phyloP scores from a whole-genome alignment of 2,888 invertebrate genomes.

The Perizoma flavofasciatum region DNA sequence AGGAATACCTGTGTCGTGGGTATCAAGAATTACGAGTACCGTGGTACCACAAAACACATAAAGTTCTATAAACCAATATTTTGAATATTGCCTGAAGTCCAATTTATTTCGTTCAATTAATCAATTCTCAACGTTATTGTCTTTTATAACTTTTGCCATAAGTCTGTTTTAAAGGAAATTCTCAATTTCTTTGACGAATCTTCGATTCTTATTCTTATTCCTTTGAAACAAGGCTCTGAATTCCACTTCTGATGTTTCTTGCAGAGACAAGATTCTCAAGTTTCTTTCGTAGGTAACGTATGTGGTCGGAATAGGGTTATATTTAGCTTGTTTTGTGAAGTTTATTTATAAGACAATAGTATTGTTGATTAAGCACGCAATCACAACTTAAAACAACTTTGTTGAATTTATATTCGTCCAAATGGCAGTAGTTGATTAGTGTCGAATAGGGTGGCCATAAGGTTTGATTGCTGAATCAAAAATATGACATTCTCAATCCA shows the following conservation, averaged over 20 bases:
- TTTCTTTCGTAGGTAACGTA: neutral
- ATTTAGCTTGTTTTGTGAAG: conserved; percentile 1
- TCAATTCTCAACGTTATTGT: conserved; percentile 14
- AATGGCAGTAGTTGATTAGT: conserved; percentile 70
- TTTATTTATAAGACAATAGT: conserved; percentile 41
- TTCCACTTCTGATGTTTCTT: conserved; percentile 12
- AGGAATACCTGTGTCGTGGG: no score
- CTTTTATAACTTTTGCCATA: conserved; percentile 4
- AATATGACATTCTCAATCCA: no score
- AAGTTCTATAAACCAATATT: no score
- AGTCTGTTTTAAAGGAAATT: neutral
- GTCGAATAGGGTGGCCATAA: conserved; percentile 17
- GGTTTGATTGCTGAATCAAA: neutral
- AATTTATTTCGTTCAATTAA: conserved; percentile 18
- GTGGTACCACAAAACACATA: no score
- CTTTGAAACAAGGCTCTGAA: conserved; percentile 17
- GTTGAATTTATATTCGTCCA: conserved; percentile 76
- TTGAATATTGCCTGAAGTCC: neutral
- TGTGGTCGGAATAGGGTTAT: conserved; percentile 5
- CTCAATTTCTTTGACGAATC: neutral
- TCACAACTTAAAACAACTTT: conserved; percentile 72
- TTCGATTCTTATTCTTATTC: conserved; percentile 15
- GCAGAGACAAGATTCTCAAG: neutral
- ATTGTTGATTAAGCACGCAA: conserved; percentile 71
- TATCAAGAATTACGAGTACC: no score